A percentile compares a stretch with the other conserved stretches of the same genome.
Conservation (phyloP, 2,888 invertebrate genomes). For the Dorcus parallelipipedus region DNA sequence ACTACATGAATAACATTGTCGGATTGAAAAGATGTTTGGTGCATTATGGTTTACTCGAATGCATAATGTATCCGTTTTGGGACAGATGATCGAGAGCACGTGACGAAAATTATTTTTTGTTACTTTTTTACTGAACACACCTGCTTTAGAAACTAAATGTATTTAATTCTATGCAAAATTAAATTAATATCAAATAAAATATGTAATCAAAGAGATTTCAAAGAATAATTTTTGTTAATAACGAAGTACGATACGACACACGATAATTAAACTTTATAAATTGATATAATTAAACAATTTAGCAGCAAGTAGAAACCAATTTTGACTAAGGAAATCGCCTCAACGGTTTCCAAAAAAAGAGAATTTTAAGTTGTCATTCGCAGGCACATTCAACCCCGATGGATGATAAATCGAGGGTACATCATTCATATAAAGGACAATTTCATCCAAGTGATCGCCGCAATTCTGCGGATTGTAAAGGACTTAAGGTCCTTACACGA, state of each 20-base stretch:
- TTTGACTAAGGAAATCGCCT: no score
- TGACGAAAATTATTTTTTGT: background rate
- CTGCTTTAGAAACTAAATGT: no score
- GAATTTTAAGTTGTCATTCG: slow-evolving; percentile 22
- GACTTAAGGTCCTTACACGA: background rate
- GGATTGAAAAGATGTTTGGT: background rate
- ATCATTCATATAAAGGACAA: slow-evolving; percentile 23
- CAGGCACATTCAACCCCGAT: slow-evolving; percentile 23
- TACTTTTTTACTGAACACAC: background rate
- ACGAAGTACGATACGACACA: no score
- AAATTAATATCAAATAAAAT: no score
- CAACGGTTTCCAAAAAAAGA: background rate
- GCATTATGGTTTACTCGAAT: background rate
- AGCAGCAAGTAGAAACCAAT: no score
- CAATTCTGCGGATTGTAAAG: slow-evolving; percentile 2
- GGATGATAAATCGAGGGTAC: slow-evolving; percentile 30
- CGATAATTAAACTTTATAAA: no score
- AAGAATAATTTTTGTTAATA: no score
- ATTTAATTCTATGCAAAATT: no score
- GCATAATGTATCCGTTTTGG: background rate
- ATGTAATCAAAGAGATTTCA: no score
- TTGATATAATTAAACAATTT: no score
- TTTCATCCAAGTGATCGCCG: slow-evolving; percentile 8
- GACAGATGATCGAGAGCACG: background rate
- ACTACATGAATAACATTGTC: slow-evolving; percentile 9